Percentiles rank a stretch among this genome's conserved stretches.
Evolutionary conservation across 2,888 invertebrate genomes (phyloP).

Genomic region (Tetranychus truncatus): DNA sequence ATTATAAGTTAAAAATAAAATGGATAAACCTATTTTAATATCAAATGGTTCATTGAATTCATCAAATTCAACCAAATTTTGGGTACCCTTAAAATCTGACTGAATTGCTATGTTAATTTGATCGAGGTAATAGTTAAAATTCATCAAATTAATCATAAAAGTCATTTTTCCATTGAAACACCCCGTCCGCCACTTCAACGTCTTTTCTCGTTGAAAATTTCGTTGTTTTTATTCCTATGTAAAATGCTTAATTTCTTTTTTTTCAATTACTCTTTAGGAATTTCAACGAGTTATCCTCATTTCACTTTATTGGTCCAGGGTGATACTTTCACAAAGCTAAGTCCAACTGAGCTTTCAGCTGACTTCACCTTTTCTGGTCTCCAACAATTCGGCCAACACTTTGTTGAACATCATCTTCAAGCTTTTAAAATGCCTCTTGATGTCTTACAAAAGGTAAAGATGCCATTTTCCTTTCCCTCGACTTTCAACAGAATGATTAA

Average conservation of each 20-base stretch:
- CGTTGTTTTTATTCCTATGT: background rate
- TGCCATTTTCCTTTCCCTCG: background rate
- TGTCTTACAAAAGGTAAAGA: conserved; percentile 62
- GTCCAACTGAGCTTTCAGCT: conserved; percentile 81
- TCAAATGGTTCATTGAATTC: too few relatives aligned
- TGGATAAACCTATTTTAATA: too few relatives aligned
- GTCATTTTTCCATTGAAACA: too few relatives aligned
- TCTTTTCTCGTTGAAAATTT: background rate
- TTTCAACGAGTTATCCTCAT: conserved; percentile 31
- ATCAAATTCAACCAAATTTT: too few relatives aligned
- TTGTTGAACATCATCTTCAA: conserved; percentile 56
- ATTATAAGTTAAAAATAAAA: too few relatives aligned
- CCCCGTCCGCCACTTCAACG: too few relatives aligned
- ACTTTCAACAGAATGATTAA: background rate
- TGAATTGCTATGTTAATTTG: too few relatives aligned
- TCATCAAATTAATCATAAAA: too few relatives aligned
- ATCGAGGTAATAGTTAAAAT: too few relatives aligned
- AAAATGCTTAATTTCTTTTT: background rate
- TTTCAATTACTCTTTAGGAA: background rate
- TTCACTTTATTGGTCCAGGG: conserved; percentile 57
- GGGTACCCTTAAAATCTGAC: too few relatives aligned
- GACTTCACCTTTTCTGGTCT: conserved; percentile 83
- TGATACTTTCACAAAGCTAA: conserved; percentile 34
- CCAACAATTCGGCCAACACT: conserved; percentile 83
- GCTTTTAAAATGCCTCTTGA: conserved; percentile 62